Conservation (phyloP, 2,888 invertebrate species). For the Leptopterna dolabrata region DNA sequence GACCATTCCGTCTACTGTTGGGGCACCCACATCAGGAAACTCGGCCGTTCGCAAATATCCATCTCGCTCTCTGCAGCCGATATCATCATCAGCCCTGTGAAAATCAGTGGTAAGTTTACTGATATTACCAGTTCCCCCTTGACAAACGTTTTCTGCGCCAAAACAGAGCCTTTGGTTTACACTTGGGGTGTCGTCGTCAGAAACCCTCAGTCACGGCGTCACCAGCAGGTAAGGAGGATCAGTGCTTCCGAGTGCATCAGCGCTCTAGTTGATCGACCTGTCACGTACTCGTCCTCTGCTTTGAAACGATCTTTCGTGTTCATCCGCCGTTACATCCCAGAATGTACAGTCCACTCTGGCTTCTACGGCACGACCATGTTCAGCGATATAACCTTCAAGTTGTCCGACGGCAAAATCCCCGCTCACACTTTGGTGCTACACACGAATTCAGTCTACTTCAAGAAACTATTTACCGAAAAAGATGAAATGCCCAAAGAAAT, state of each 20-base stretch:
- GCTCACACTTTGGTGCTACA: conserved; percentile 6
- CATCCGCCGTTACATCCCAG: background rate
- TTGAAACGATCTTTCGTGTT: background rate
- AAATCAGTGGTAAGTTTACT: background rate
- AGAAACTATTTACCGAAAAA: background rate
- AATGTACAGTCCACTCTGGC: background rate
- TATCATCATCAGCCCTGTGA: background rate
- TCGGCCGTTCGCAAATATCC: background rate
- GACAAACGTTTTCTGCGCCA: conserved; percentile 1
- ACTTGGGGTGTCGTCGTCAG: background rate
- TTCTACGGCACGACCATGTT: background rate
- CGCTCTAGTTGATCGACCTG: background rate
- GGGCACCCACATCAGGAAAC: background rate
- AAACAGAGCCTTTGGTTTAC: background rate
- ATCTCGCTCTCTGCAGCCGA: background rate
- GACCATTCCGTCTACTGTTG: background rate
- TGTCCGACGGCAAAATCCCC: background rate
- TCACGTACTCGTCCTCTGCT: background rate
- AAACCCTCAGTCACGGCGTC: background rate
- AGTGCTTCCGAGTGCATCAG: background rate
- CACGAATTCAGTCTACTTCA: background rate
- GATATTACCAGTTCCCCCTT: background rate
- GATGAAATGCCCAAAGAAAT: background rate
- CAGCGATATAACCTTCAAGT: conserved; percentile 1
- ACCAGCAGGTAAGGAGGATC: background rate